These are phyloP conservation scores for Chaitophorus viminalis DNA, from an alignment of 2,888 invertebrate species.

Conservation along the genomic window DNA sequence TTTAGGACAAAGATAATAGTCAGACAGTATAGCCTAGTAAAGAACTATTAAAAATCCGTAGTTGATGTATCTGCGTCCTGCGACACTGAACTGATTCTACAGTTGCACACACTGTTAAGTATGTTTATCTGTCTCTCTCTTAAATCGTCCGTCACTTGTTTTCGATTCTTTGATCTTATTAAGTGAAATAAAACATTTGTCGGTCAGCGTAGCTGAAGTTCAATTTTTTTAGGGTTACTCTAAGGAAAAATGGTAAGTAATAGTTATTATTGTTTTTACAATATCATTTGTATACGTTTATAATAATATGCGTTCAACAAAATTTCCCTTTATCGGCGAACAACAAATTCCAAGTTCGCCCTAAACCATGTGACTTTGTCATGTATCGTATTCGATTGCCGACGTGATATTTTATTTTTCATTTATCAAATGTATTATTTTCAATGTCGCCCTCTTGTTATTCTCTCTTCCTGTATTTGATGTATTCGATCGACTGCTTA, in stretches of 20 bases:
- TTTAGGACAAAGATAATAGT: not conserved
- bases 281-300: not conserved
- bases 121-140: not conserved
- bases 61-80: not conserved
- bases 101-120: conserved; percentile 13
- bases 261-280: not conserved
- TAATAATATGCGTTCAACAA: not conserved
- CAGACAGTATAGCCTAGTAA: not conserved
- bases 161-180: conserved; percentile 11
- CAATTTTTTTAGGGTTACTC: conserved; percentile 1
- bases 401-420: not conserved
- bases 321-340: not conserved
- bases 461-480: not conserved
- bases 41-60: not conserved
- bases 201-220: not conserved
- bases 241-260: conserved; percentile 38
- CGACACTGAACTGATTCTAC: not conserved
- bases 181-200: not conserved
- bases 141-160: conserved; percentile 7
- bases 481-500: no score
- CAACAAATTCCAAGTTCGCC: not conserved
- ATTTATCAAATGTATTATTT: not conserved
- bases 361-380: conserved; percentile 39
- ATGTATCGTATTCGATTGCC: not conserved
- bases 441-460: not conserved